A percentile compares a stretch with the other conserved stretches of the same genome.
These are phyloP conservation scores for Halyomorpha halys DNA, from an alignment of 1,140 invertebrate species.

Conservation along the genomic window DNA sequence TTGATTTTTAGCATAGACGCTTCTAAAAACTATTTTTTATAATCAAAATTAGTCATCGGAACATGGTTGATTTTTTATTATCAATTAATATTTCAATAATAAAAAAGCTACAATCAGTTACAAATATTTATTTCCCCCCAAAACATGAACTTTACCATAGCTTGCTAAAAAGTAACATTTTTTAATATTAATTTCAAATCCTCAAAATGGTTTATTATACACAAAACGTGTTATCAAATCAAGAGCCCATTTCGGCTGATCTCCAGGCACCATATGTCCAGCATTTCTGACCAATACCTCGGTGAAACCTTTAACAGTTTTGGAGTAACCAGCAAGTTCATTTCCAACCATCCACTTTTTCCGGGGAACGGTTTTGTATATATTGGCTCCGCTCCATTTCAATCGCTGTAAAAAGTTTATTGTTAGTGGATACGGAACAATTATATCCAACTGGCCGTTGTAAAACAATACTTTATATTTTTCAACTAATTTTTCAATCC, in stretches of 20 bases:
- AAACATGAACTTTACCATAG: no score
- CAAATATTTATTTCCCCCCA: no score
- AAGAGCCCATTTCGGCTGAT: slow-evolving; percentile 66
- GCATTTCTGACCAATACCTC: slow-evolving; percentile 68
- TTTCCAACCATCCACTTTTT: slow-evolving; percentile 39
- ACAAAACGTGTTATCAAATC: slow-evolving; percentile 70
- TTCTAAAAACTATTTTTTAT: no score
- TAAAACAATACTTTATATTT: slow-evolving; percentile 63
- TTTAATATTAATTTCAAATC: no score
- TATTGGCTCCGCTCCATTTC: slow-evolving; percentile 37
- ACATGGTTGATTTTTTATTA: no score
- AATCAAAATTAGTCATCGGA: no score
- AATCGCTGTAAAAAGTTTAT: slow-evolving; percentile 52
- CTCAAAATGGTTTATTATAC: slow-evolving; percentile 40
- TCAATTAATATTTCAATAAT: no score
- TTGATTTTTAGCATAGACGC: no score
- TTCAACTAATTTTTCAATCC: slow-evolving; percentile 56
- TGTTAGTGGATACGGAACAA: slow-evolving; percentile 68
- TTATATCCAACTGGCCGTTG: slow-evolving; percentile 76
- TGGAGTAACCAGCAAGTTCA: slow-evolving; percentile 49
- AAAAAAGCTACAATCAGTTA: no score
- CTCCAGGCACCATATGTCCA: slow-evolving; percentile 70
- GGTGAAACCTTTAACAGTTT: slow-evolving; percentile 41
- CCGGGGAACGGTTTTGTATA: slow-evolving; percentile 36
- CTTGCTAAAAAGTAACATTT: no score